Conservation (phyloP, 2,888 invertebrate species). For the Drosophila affinis region DNA sequence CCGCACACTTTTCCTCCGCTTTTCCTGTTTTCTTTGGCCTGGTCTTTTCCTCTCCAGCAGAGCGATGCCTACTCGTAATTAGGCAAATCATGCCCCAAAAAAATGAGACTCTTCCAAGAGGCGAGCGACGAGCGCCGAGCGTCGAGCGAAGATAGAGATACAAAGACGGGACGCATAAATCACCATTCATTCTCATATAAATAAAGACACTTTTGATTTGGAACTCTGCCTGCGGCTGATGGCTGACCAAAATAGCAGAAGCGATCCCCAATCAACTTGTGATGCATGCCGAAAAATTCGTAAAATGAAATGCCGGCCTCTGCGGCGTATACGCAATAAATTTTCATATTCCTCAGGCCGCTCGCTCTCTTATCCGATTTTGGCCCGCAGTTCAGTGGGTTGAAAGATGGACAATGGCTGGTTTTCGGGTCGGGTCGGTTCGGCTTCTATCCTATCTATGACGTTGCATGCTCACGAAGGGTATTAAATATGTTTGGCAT, state of each 20-base stretch:
- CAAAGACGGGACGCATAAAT: conserved; percentile 70
- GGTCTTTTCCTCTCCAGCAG: conserved; percentile 57
- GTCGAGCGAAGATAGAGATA: conserved; percentile 49
- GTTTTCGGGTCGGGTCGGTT: neutral
- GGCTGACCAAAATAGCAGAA: conserved; percentile 45
- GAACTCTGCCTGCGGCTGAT: conserved; percentile 42
- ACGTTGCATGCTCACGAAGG: conserved; percentile 50
- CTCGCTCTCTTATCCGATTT: conserved; percentile 42
- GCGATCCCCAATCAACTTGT: conserved; percentile 63
- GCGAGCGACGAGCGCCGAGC: conserved; percentile 14
- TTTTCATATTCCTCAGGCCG: conserved; percentile 72
- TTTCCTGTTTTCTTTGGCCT: conserved; percentile 10
- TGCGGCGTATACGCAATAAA: conserved; percentile 75
- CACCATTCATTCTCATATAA: conserved; percentile 64
- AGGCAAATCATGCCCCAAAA: conserved; percentile 64
- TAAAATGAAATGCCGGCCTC: conserved; percentile 39
- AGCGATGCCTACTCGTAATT: conserved; percentile 49
- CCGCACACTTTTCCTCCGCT: conserved; percentile 32
- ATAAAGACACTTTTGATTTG: conserved; percentile 74
- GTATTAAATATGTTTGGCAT: conserved; percentile 53
- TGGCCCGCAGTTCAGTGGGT: conserved; percentile 27
- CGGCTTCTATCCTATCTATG: conserved; percentile 31
- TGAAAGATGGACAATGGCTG: conserved; percentile 14
- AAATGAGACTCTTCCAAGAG: conserved; percentile 54
- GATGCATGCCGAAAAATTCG: conserved; percentile 57